Evolutionary conservation across 1,140 invertebrate genomes (phyloP), one percentile per base, ranked within the genome.

Genomic region (Drosophila chauvacae): DNA sequence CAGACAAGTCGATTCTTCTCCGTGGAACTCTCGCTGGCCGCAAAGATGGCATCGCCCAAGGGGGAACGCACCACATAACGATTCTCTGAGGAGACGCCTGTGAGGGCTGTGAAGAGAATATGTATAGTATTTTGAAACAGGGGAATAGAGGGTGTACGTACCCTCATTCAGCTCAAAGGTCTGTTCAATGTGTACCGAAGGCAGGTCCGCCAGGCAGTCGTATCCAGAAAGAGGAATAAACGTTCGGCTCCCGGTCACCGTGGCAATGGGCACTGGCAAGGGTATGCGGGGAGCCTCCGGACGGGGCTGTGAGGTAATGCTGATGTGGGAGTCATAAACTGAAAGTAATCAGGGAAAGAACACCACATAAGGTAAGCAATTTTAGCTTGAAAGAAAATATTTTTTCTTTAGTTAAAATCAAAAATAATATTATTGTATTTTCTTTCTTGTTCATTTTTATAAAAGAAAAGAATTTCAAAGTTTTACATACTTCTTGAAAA

Each of bases 61-160:
- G 95, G 95, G 3, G 95, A 94, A 76, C 94, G 93, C 4, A 96
- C 92, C 62, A 94, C 94, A 90, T 95, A 96, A 35, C 95, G 93
- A 83, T 95, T 95, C 90, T 95, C 95, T 1, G 95, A 95, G 4
- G 92, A 91, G 1, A 93, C 88, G 0, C 73, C 83, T 16, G 91
- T 92, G 4, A 92, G 76, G 20, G 90, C 91, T 92, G n/a, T 1
- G 26, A 44, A 9, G n/a, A 1, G n/a, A 55, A 26, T 26, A 20
- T n/a, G 7, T 28, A 7, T 26, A 26, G 7, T 18, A 51, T 20
- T 44, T 13, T 13, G 7, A 2, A 6, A 13, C 16, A 28, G 11
- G 10, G 26, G 5, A 0, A 26, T 26, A 26, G 26, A 26, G 4
- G 26, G 4, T 26, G 4, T 35, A 80, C 56, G 44, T 53, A 92